A percentile compares a stretch with the other conserved stretches of the same genome.
Conservation (phyloP, 2,888 invertebrate species). For the Leptopilina syphax region DNA sequence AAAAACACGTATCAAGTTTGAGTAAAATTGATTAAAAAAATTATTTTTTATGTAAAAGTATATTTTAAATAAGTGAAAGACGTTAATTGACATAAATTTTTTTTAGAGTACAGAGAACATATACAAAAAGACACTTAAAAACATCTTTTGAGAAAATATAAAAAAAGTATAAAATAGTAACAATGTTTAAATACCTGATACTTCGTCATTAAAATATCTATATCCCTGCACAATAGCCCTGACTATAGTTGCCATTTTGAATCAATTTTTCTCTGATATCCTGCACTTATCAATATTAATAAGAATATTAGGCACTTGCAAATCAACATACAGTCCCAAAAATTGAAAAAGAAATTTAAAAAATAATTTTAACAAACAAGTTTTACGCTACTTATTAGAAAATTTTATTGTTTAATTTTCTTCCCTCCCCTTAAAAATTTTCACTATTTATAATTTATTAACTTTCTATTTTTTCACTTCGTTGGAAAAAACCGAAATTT, state of each 20-base stretch:
- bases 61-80: too few species aligned
- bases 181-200: slow-evolving; percentile 64
- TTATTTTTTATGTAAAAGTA: too few species aligned
- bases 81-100: too few species aligned
- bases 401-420: background rate
- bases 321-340: slow-evolving; percentile 46
- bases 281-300: slow-evolving; percentile 34
- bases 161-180: background rate
- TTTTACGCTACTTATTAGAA: background rate
- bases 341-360: background rate
- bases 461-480: too few species aligned
- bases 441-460: background rate
- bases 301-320: slow-evolving; percentile 28
- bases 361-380: background rate
- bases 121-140: too few species aligned
- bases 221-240: slow-evolving; percentile 61
- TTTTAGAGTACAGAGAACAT: too few species aligned
- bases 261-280: slow-evolving; percentile 24
- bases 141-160: too few species aligned
- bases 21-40: too few species aligned
- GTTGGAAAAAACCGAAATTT: too few species aligned
- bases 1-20: too few species aligned
- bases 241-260: slow-evolving; percentile 67
- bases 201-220: slow-evolving; percentile 66
- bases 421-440: background rate